These are phyloP conservation scores for Glomeris maerens DNA, from an alignment of 1,140 invertebrate species.

Conservation along the genomic window DNA sequence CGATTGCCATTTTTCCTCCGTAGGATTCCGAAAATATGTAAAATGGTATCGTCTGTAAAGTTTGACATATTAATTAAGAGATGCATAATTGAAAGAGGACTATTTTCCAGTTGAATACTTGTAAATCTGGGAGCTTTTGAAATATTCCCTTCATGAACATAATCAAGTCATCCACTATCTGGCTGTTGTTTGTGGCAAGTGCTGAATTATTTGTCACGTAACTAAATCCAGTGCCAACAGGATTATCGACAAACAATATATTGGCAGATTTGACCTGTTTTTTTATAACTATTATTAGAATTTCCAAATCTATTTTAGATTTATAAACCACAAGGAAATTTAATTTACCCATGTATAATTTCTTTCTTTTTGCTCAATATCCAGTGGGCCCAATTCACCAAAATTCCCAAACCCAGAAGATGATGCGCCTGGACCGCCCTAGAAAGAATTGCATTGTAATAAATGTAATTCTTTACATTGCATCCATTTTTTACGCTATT, in stretches of 20 bases:
- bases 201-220: constrained; percentile 47
- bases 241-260: constrained; percentile 73
- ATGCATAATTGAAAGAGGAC: constrained; percentile 3
- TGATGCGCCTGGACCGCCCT: constrained; percentile 45
- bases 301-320: not conserved
- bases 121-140: constrained; percentile 44
- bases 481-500: not conserved
- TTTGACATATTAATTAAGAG: not conserved
- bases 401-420: constrained; percentile 66
- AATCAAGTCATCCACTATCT: constrained; percentile 66
- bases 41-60: constrained; percentile 43
- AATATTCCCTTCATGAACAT: constrained; percentile 51
- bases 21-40: constrained; percentile 77
- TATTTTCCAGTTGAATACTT: constrained; percentile 20
- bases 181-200: constrained; percentile 46
- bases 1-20: constrained; percentile 75
- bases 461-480: not conserved
- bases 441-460: not conserved
- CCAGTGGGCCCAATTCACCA: constrained; percentile 54
- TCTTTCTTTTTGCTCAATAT: constrained; percentile 45
- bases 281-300: not conserved
- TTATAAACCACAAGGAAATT: no score
- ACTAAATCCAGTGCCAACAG: constrained; percentile 76
- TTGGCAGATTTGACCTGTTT: constrained; percentile 41
- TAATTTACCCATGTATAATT: constrained; percentile 56